Conservation (phyloP, 2,888 invertebrate species). For the Ferdinandea cuprea region DNA sequence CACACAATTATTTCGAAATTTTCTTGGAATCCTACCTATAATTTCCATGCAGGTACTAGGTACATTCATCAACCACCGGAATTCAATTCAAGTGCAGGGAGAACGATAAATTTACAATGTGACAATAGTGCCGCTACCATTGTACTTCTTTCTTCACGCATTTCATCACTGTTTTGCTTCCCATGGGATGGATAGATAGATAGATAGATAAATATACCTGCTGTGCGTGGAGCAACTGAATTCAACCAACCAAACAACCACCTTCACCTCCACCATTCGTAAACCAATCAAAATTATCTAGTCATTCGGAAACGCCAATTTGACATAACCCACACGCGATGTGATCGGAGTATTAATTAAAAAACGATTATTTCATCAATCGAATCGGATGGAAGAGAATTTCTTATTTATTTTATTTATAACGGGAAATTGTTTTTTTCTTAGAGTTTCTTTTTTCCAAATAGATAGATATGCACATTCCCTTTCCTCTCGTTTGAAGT, state of each 20-base stretch:
- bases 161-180: slow-evolving; percentile 1
- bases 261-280: slow-evolving; percentile 5
- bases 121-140: slow-evolving; percentile 8
- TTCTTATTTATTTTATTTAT: background rate
- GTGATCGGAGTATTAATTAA: slow-evolving; percentile 60
- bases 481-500: background rate
- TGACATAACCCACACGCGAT: slow-evolving; percentile 37
- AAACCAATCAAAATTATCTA: slow-evolving; percentile 36
- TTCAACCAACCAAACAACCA: background rate
- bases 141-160: background rate
- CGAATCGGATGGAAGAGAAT: background rate
- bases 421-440: background rate
- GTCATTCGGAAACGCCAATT: slow-evolving; percentile 24
- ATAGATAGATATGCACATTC: too few species aligned
- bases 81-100: slow-evolving; percentile 3
- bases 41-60: background rate
- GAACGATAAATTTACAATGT: slow-evolving; percentile 15
- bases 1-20: background rate
- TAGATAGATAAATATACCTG: too few species aligned
- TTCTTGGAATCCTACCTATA: background rate
- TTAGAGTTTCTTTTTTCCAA: background rate
- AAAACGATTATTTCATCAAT: slow-evolving; percentile 40
- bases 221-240: background rate
- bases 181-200: too few species aligned
- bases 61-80: slow-evolving; percentile 29